phyloP scores from a whole-genome alignment of 2,113 vertebrate species.

The Sphyrna mokarran region DNA sequence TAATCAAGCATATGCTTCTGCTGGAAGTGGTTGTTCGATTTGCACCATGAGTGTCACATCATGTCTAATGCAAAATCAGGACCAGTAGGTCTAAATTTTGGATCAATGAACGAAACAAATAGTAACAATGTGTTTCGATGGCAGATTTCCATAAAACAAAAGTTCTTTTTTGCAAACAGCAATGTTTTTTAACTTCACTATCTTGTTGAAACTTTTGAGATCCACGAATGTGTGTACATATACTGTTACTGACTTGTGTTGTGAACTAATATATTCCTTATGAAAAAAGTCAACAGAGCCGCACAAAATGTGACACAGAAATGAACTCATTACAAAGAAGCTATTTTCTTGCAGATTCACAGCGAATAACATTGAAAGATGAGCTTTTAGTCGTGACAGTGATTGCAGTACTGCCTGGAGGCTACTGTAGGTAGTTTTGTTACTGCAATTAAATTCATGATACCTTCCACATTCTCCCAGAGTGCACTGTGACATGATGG shows the following conservation, averaged over 20 bases:
- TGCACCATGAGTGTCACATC: background rate
- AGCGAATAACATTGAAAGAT: background rate
- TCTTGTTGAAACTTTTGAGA: background rate
- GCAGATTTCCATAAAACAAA: background rate
- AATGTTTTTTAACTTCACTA: background rate
- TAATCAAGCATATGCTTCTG: background rate
- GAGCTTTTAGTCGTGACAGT: background rate
- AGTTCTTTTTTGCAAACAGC: background rate
- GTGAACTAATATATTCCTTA: background rate
- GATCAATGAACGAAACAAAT: background rate
- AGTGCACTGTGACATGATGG: background rate
- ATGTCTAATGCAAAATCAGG: background rate
- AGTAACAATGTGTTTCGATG: too few species aligned
- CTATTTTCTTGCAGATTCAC: background rate
- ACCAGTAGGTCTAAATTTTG: background rate
- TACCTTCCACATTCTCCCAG: background rate
- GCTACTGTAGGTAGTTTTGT: background rate
- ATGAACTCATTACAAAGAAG: background rate
- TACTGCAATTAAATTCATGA: background rate
- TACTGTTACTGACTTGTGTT: background rate
- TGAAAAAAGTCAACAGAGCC: background rate
- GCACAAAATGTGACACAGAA: background rate
- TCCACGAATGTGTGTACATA: background rate
- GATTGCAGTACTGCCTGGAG: background rate
- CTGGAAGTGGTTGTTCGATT: background rate